Evolutionary conservation across 1,140 invertebrate species (phyloP), one percentile per base, ranked within the genome.

Genomic region (Brachionus rubens): DNA sequence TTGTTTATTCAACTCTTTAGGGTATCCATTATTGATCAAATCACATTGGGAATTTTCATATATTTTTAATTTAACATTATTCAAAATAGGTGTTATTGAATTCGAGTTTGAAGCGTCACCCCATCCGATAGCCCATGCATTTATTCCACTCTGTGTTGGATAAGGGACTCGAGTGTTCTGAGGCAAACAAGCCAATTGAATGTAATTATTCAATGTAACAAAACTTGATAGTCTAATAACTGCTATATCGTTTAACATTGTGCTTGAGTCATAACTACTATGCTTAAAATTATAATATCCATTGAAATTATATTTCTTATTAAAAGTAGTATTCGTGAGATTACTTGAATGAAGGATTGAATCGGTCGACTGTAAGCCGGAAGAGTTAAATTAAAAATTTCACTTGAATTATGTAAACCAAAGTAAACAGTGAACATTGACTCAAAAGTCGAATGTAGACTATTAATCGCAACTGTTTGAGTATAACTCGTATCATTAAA

Each of bases 371-470:
- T 4, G 6, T 28, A 10, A 4, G 24, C 24, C 16, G 52, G 52
- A 5, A 54, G 33, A 7, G 52, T 54, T 14, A 54, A 14, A 4
- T 54, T 54, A 4, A 28, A 24, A 54, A 28, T 28, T 14, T 54
- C 52, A 28, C 16, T n/a, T n/a, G 28, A 54, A 4, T 54, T 21
- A 10, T 75, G 46, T 5, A 24, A 12, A 1, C 46, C 47, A 9
- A 75, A 26, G 19, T 75, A 75, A 14, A 75, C 70, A 7, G 14
- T 47, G 33, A 46, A 70, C 67, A 70, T 70, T n/a, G 67, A 70
- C 41, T 70, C 67, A 30, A 16, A 46, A 19, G 24, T 70, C 12
- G 41, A 36, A 28, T 47, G 43, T 3, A 70, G 3, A 19, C n/a
- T 16, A 21, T 70, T 70, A 12, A 19, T 28, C 33, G 19, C 47